These are phyloP conservation scores for Corvus moneduloides DNA, from an alignment of 2,113 vertebrate species.

Conservation along the genomic window DNA sequence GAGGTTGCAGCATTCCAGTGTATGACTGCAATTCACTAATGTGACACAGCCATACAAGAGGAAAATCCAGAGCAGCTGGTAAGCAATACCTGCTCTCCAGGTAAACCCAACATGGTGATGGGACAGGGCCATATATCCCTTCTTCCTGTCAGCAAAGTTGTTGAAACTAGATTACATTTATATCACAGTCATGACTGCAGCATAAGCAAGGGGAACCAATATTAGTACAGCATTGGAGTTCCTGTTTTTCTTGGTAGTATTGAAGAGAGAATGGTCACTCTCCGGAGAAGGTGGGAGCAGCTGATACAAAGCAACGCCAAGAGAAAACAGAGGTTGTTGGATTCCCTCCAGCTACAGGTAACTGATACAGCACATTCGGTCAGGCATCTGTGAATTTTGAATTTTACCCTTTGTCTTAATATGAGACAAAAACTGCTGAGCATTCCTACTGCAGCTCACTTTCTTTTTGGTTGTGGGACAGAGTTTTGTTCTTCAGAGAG, in stretches of 20 bases:
- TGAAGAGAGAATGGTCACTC: slow-evolving; percentile 68
- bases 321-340: slow-evolving; percentile 72
- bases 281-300: slow-evolving; percentile 62
- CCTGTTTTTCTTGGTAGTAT: slow-evolving; percentile 66
- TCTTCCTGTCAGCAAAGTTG: neutral
- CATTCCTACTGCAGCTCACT: neutral
- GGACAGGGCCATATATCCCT: neutral
- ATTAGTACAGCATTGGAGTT: neutral
- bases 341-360: slow-evolving; percentile 85
- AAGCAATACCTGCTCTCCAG: neutral
- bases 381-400: neutral
- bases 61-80: neutral
- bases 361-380: neutral
- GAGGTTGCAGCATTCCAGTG: neutral
- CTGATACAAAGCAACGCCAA: slow-evolving; percentile 72
- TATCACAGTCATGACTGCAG: neutral
- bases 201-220: neutral
- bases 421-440: neutral
- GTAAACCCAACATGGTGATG: neutral
- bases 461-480: neutral
- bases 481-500: neutral
- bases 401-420: neutral
- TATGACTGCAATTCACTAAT: neutral
- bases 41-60: neutral
- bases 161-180: neutral